Evolutionary conservation across 2,888 invertebrate genomes (phyloP).

Genomic region (Scelioninae gen. 1): DNA sequence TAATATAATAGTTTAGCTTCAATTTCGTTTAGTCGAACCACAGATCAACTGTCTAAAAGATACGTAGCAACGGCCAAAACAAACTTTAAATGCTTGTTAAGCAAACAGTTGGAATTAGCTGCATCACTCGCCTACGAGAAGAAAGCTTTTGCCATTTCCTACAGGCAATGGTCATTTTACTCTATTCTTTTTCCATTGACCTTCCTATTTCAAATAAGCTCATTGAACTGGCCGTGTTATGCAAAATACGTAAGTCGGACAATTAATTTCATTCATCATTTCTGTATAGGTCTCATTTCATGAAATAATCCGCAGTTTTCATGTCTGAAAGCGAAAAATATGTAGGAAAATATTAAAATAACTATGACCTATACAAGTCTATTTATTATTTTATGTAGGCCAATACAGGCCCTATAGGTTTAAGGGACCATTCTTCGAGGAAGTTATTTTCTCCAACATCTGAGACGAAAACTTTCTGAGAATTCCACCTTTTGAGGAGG

Average conservation of each 20-base stretch:
- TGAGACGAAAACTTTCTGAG: too few relatives aligned
- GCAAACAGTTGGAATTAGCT: constrained; percentile 84
- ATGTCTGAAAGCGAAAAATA: too few relatives aligned
- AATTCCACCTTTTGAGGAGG: too few relatives aligned
- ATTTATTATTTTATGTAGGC: too few relatives aligned
- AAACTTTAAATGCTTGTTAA: constrained; percentile 84
- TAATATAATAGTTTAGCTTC: constrained; percentile 70
- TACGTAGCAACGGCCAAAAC: constrained; percentile 84
- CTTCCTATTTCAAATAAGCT: constrained; percentile 47
- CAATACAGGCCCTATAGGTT: too few relatives aligned
- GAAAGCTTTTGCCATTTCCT: constrained; percentile 77
- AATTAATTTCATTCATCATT: constrained; percentile 24
- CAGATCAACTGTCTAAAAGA: constrained; percentile 84
- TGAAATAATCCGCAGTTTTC: too few relatives aligned
- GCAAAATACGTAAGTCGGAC: constrained; percentile 7
- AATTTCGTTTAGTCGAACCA: constrained; percentile 83
- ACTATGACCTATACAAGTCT: too few relatives aligned
- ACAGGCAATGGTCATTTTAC: constrained; percentile 76
- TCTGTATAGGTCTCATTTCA: too few relatives aligned
- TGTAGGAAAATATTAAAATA: too few relatives aligned
- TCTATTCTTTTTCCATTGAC: constrained; percentile 61
- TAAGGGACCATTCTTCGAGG: too few relatives aligned
- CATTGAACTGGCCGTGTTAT: constrained; percentile 32
- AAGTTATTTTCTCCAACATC: too few relatives aligned
- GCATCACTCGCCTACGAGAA: constrained; percentile 78